Conservation (phyloP, 2,113 vertebrate genomes). For the Cyanoramphus novaezelandiae region DNA sequence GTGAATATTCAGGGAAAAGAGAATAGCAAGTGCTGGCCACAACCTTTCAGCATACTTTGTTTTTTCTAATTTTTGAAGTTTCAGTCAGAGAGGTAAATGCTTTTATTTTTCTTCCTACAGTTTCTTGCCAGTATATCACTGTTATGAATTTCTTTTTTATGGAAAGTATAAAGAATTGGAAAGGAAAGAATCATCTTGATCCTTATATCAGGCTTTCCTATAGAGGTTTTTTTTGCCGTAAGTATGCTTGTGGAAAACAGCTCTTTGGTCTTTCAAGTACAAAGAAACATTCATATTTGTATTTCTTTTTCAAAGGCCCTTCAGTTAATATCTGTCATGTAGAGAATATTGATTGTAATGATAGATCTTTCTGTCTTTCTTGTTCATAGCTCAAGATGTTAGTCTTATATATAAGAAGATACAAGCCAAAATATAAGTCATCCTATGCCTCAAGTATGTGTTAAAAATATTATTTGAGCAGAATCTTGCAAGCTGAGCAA, state of each 20-base stretch:
- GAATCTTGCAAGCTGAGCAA: neutral
- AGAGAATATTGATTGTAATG: neutral
- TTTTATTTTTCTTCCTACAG: neutral
- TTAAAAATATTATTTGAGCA: neutral
- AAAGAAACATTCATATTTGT: neutral
- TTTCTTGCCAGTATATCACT: neutral
- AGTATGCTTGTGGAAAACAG: neutral
- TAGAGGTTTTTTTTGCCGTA: neutral
- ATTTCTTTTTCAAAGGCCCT: neutral
- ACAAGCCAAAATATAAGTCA: neutral
- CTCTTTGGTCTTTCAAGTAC: slow-evolving; percentile 20
- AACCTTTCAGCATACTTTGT: neutral
- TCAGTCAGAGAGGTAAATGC: neutral
- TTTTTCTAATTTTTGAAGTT: neutral
- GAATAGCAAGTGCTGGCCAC: neutral
- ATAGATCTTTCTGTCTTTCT: neutral
- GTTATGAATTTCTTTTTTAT: neutral
- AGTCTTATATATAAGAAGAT: neutral
- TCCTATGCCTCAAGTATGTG: neutral
- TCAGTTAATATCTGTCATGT: neutral
- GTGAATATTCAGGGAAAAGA: neutral
- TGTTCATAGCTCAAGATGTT: neutral
- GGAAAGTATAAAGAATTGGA: neutral
- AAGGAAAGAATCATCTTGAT: neutral
- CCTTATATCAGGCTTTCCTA: neutral